These are phyloP conservation scores for Malacoraja senta DNA, from an alignment of 2,797 vertebrate genomes.

Conservation along the genomic window DNA sequence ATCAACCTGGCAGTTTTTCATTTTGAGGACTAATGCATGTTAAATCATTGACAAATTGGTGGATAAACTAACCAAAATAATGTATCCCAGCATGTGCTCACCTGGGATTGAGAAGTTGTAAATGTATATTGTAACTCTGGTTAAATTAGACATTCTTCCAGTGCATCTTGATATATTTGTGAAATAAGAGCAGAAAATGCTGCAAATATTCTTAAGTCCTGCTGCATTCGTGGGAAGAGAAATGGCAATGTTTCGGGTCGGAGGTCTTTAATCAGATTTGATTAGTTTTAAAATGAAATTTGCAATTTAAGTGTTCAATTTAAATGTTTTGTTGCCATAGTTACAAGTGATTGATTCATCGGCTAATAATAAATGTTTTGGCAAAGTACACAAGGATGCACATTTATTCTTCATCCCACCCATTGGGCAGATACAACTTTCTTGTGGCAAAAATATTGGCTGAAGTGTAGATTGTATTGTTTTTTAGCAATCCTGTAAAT, in stretches of 20 bases:
- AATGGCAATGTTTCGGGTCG: no score
- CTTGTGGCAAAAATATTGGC: no score
- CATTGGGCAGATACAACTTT: no score
- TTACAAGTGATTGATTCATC: background rate
- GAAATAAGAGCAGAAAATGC: no score
- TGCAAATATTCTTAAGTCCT: no score
- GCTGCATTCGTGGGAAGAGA: no score
- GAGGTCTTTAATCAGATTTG: background rate
- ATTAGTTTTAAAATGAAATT: background rate
- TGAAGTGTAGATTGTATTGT: no score
- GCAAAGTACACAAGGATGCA: background rate
- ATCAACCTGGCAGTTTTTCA: background rate
- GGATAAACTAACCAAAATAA: no score
- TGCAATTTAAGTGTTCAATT: background rate
- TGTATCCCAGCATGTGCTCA: background rate
- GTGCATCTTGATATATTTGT: background rate
- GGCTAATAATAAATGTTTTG: background rate
- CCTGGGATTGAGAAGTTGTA: background rate
- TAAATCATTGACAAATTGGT: background rate
- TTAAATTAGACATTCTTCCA: conserved; percentile 21
- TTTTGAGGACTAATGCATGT: background rate
- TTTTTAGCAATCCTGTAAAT: no score
- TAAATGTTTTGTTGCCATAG: background rate
- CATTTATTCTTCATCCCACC: background rate
- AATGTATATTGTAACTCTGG: no score